Base-by-base conservation (phyloP, 1,140 invertebrate species). In the Diuraphis noxia region DNA sequence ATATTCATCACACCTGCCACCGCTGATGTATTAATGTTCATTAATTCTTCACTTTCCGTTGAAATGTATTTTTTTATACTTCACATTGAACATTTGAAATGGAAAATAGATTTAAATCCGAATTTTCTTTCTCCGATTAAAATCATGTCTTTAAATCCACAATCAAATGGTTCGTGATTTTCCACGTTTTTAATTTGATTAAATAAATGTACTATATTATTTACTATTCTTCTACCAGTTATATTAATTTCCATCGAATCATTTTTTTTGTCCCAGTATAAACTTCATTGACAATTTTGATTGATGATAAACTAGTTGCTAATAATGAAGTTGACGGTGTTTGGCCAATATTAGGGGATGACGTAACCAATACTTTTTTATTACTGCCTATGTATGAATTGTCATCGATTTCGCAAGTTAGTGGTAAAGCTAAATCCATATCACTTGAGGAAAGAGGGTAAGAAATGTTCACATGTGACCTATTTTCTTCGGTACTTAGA, bases 1-100 rank as follows among this genome's bases (percentile, higher is more conserved):
- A 72, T 72, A 72, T 72, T 72, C 30, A 72, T 72, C 10, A 72
- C 63, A 72, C 63, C 63, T n/a, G 63, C 63, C 34, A 72, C 30
- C 63, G 63, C 63, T 72, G 63, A 72, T 72, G 63, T 72, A 72
- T 72, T 72, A n/a, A 72, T 72, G 63, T n/a, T 72, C 63, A 72
- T 72, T 30, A 72, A 72, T n/a, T 72, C 63, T 72, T 72, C 63
- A 72, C 30, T 72, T 10, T 72, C 63, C 63, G 63, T 72, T 72
- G 63, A 72, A n/a, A 72, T 34, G 30, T n/a, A 72, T 34, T 72
- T 72, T 30, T n/a, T 72, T n/a, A 72, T 72, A 72, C 10, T 72
- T 34, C 30, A 72, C 63, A 72, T 72, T 8, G 63, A 72, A 72
- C 63, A 72, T 72, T 72, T 72, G n/a, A 72, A 72, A n/a, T n/a